Evolutionary conservation across 2,797 vertebrate genomes (phyloP), one percentile per base, ranked within the genome.

Genomic region (Echeneis naucrates): DNA sequence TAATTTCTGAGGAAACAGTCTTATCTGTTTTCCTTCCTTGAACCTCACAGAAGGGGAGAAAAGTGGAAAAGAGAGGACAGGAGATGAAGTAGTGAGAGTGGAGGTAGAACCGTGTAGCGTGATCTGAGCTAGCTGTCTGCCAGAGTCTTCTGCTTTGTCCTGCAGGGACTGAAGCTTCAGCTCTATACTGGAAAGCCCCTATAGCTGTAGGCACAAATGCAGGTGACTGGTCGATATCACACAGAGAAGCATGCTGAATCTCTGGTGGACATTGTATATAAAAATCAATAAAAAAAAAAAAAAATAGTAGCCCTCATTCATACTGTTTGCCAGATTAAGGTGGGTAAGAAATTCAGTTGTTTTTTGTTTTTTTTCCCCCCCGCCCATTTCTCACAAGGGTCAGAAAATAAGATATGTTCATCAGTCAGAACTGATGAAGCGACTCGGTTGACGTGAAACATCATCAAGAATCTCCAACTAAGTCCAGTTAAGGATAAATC

Each of bases 1-100:
- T 89, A 84, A 90, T 91, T 91, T 90, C 83, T 80, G 84, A 88
- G 81, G 82, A 81, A 73, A 76, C 77, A 59, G 83, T 80, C 78
- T 91, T 91, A 90, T 92, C 88, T 85, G 76, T 84, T 75, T 72
- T 56, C 27, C 75, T 60, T 72, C 63, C 78, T 59, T 68, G 38
- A 59, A 70, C 63, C 82, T 72, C 53, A 75, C 65, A 78, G 79
- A 80, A 59, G 79, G 80, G 71, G 52, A 78, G 78, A 75, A 63
- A 78, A 68, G 77, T 68, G 79, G 80, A 75, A 77, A 80, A 81
- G 67, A 68, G 86, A 88, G 81, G 82, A 83, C 81, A 84, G 81
- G 79, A 87, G 86, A 89, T 83, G 86, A 88, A 87, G 83, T 57
- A 72, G 85, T 61, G 61, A 83, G 81, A 83, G 82, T 83, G 78